These are phyloP conservation scores for Syngnathus acus DNA, from an alignment of 2,797 vertebrate species.

Conservation along the genomic window DNA sequence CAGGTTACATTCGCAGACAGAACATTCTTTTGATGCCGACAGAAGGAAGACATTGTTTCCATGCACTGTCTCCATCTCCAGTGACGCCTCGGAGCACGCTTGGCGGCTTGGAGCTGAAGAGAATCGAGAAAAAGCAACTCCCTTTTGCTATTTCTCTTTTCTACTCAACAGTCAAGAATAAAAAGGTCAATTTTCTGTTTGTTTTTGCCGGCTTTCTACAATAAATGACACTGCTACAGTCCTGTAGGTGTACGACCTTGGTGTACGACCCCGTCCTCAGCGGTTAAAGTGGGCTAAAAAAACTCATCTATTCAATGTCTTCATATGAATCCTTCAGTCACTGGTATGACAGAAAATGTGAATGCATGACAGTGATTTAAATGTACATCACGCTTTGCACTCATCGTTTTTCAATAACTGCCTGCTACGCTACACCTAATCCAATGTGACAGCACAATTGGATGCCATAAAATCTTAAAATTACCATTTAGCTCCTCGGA, in stretches of 20 bases:
- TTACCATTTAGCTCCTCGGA: constrained; percentile 6
- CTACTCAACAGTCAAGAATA: constrained; percentile 12
- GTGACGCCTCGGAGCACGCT: constrained; percentile 31
- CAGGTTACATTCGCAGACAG: constrained; percentile 26
- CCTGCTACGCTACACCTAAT: constrained; percentile 9
- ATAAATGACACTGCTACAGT: constrained; percentile 18
- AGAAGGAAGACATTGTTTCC: constrained; percentile 36
- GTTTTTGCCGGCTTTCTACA: constrained; percentile 28
- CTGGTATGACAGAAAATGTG: not conserved
- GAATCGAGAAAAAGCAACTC: constrained; percentile 13
- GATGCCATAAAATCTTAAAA: constrained; percentile 17
- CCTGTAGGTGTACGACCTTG: constrained; percentile 14
- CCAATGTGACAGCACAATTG: constrained; percentile 24
- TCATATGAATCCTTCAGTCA: not conserved
- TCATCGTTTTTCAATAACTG: constrained; percentile 16
- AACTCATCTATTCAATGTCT: not conserved
- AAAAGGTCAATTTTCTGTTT: not conserved
- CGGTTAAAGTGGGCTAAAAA: not conserved
- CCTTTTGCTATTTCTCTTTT: constrained; percentile 12
- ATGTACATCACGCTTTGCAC: constrained; percentile 5
- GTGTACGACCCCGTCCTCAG: too few species aligned
- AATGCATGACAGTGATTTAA: constrained; percentile 6
- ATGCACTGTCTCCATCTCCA: constrained; percentile 4
- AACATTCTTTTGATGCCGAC: constrained; percentile 33
- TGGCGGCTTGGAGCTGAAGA: constrained; percentile 18